These are phyloP conservation scores for Upupa epops DNA, from an alignment of 2,113 vertebrate genomes.

Conservation along the genomic window DNA sequence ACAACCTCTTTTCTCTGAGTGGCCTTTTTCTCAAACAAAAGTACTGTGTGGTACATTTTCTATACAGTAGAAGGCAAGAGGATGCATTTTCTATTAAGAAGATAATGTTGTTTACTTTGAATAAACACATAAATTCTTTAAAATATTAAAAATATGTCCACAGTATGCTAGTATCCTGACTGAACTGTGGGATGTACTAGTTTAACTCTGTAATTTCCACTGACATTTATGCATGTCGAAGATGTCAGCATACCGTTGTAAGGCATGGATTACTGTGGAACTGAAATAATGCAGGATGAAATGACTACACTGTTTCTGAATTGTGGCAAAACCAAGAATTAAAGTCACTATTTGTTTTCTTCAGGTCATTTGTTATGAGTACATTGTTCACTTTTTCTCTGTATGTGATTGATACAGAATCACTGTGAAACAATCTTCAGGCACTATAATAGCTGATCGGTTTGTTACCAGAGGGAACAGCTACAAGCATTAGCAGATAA, in stretches of 20 bases:
- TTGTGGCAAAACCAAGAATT: not conserved
- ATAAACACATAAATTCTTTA: not conserved
- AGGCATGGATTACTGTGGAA: not conserved
- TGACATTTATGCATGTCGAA: not conserved
- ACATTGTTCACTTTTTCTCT: not conserved
- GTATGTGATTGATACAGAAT: not conserved
- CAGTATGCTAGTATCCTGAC: not conserved
- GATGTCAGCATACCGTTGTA: not conserved
- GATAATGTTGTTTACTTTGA: not conserved
- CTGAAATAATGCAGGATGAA: not conserved
- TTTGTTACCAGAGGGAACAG: not conserved
- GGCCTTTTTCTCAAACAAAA: not conserved
- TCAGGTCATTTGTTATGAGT: not conserved
- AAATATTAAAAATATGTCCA: not conserved
- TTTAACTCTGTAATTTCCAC: not conserved
- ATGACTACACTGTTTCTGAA: not conserved
- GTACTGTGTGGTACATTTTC: not conserved
- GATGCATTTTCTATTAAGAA: not conserved
- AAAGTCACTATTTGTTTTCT: not conserved
- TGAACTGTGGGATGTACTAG: not conserved
- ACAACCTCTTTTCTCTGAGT: no score
- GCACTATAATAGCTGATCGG: not conserved
- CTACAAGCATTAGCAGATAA: not conserved
- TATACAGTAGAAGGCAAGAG: not conserved
- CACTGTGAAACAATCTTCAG: not conserved